These are phyloP conservation scores for Cyrtonyx montezumae DNA, from an alignment of 2,113 vertebrate genomes.

Conservation along the genomic window DNA sequence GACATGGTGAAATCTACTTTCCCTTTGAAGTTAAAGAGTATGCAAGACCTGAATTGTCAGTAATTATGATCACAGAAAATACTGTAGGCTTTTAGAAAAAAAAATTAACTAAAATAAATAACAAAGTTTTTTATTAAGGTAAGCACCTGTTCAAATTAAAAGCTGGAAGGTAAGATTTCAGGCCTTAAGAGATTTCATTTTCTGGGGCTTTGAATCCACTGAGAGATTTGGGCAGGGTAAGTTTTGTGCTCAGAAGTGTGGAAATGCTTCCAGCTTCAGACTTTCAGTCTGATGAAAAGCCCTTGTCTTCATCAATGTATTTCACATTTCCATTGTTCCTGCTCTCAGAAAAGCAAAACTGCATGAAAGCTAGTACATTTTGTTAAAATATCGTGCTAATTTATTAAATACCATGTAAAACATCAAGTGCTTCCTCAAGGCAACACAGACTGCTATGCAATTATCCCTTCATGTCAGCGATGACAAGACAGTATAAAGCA, in stretches of 20 bases:
- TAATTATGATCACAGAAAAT: background rate
- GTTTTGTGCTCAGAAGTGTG: background rate
- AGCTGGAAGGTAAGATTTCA: background rate
- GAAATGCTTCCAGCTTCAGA: background rate
- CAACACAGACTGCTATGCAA: background rate
- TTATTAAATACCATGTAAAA: background rate
- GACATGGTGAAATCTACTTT: background rate
- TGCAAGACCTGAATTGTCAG: background rate
- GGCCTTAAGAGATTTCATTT: background rate
- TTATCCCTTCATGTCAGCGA: background rate
- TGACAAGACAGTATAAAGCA: background rate
- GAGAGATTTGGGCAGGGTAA: background rate
- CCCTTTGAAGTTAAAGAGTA: background rate
- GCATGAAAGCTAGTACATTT: background rate
- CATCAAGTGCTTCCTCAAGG: background rate
- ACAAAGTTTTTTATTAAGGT: background rate
- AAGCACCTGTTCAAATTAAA: background rate
- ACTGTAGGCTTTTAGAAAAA: background rate
- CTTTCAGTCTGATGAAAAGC: background rate
- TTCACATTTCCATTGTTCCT: background rate
- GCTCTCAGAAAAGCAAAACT: background rate
- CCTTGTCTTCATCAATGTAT: background rate
- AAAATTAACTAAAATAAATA: background rate
- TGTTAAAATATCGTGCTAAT: background rate
- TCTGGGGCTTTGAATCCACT: background rate